These are phyloP conservation scores for Chrosomus eos DNA, from an alignment of 2,797 vertebrate species.

Conservation along the genomic window DNA sequence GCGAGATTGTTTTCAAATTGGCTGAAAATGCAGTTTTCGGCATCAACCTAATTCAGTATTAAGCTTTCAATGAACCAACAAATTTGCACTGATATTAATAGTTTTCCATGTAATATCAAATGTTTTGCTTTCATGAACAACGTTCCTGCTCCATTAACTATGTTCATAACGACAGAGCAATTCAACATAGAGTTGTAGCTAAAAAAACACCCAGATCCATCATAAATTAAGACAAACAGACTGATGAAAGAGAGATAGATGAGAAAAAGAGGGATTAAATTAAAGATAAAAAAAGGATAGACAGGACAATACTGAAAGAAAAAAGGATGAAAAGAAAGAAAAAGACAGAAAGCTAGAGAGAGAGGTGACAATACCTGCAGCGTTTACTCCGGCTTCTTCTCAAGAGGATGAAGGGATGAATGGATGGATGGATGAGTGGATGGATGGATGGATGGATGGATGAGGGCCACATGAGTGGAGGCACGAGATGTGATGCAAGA, in stretches of 20 bases:
- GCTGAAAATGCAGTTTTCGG: conserved; percentile 27
- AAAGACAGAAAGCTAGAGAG: conserved; percentile 44
- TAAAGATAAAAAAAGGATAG: not conserved
- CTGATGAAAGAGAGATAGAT: conserved; percentile 4
- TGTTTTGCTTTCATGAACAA: conserved; percentile 29
- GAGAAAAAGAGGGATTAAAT: not conserved
- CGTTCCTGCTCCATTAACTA: conserved; percentile 34
- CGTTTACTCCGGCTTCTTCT: conserved; percentile 72
- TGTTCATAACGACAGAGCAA: conserved; percentile 26
- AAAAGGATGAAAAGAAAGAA: not conserved
- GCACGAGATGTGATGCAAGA: conserved; percentile 45
- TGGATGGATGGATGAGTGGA: conserved; percentile 58
- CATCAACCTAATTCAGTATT: conserved; percentile 21
- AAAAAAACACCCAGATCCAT: conserved; percentile 14
- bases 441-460: conserved; percentile 55
- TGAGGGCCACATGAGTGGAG: conserved; percentile 56
- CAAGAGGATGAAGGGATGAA: conserved; percentile 64
- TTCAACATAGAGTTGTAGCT: conserved; percentile 33
- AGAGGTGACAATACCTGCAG: conserved; percentile 76
- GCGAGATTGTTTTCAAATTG: conserved; percentile 29
- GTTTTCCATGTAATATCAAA: conserved; percentile 36
- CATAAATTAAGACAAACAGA: conserved; percentile 36
- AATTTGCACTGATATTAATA: conserved; percentile 36
- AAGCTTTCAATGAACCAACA: conserved; percentile 41
- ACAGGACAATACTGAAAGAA: not conserved